Evolutionary conservation across 2,888 invertebrate genomes (phyloP).

Genomic region (Orthosia cruda): DNA sequence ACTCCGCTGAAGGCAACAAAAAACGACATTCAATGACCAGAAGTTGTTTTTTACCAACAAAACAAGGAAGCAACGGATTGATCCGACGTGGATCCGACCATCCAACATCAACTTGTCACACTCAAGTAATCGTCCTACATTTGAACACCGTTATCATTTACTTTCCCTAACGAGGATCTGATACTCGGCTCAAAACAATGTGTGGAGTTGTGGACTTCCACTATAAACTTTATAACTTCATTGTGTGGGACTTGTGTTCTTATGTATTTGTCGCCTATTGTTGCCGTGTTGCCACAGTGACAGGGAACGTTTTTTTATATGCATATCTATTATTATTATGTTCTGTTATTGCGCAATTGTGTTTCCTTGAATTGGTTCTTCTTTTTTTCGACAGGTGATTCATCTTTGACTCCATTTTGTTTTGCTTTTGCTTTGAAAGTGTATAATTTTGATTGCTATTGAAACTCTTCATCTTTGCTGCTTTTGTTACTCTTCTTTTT

Average conservation of each 20-base stretch:
- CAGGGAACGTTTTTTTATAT: slow-evolving; percentile 67
- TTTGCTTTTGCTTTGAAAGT: slow-evolving; percentile 35
- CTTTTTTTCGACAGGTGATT: slow-evolving; percentile 27
- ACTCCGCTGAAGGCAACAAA: slow-evolving; percentile 41
- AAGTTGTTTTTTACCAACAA: slow-evolving; percentile 50
- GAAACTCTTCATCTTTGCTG: neutral
- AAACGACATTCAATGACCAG: slow-evolving; percentile 30
- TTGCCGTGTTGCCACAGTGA: slow-evolving; percentile 61
- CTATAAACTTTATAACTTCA: slow-evolving; percentile 67
- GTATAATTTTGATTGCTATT: slow-evolving; percentile 27
- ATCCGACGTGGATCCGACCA: slow-evolving; percentile 40
- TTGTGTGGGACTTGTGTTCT: slow-evolving; percentile 65
- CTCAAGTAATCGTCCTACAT: slow-evolving; percentile 59
- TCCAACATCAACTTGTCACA: slow-evolving; percentile 56
- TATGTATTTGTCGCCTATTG: slow-evolving; percentile 74
- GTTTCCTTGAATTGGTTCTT: slow-evolving; percentile 68
- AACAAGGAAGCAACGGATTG: slow-evolving; percentile 63
- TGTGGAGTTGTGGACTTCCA: slow-evolving; percentile 54
- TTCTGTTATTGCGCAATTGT: slow-evolving; percentile 69
- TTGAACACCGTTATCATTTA: slow-evolving; percentile 60
- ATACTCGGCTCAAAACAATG: slow-evolving; percentile 57
- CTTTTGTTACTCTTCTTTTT: slow-evolving; percentile 1
- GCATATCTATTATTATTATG: slow-evolving; percentile 62
- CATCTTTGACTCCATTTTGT: slow-evolving; percentile 20
- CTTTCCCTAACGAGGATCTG: slow-evolving; percentile 57